Evolutionary conservation across 2,113 vertebrate genomes (phyloP).

Genomic region (Paralichthys olivaceus): DNA sequence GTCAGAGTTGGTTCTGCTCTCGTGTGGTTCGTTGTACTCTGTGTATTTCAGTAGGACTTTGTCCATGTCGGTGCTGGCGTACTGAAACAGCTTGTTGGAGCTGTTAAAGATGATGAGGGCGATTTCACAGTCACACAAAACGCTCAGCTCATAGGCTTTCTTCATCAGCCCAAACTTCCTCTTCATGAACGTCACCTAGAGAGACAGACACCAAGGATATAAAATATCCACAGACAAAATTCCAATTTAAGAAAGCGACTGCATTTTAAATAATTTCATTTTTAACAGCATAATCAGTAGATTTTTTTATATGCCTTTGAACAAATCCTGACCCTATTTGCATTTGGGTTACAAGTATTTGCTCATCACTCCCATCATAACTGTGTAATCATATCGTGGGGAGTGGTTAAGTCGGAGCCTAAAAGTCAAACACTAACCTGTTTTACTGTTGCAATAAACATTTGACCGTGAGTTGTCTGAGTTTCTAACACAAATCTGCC

Average conservation of each 20-base stretch:
- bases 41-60: constrained; percentile 98
- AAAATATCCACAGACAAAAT: background rate
- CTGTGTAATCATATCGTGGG: too few species aligned
- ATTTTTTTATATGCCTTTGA: too few species aligned
- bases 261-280: too few species aligned
- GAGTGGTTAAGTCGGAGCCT: too few species aligned
- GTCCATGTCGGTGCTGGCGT: constrained; percentile 99
- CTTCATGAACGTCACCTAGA: constrained; percentile 97
- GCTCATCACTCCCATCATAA: too few species aligned
- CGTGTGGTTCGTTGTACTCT: constrained; percentile 96
- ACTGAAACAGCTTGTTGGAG: constrained; percentile 99
- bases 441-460: background rate
- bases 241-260: too few species aligned
- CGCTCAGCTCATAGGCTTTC: constrained; percentile 98
- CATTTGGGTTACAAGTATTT: too few species aligned
- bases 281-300: too few species aligned
- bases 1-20: constrained; percentile 98
- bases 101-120: constrained; percentile 99
- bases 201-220: constrained; percentile 35
- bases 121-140: constrained; percentile 99
- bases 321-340: too few species aligned
- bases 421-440: background rate
- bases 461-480: too few species aligned
- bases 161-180: constrained; percentile 99
- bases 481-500: too few species aligned